These are phyloP conservation scores for Drosophila persimilis DNA, from an alignment of 1,140 invertebrate species.

Conservation along the genomic window DNA sequence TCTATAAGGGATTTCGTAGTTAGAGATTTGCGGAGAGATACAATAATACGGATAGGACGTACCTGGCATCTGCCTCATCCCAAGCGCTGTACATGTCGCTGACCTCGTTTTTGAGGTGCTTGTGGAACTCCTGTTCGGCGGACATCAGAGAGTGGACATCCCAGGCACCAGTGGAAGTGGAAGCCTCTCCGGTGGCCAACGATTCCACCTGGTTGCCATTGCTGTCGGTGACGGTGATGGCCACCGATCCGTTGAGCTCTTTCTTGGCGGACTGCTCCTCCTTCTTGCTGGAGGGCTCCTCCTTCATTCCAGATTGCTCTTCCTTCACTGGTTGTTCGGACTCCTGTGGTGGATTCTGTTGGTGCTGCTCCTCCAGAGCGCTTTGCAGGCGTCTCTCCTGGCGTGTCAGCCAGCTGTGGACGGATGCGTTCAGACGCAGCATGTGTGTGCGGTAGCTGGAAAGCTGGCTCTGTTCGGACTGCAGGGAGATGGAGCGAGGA, in stretches of 20 bases:
- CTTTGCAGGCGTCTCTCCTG: constrained; percentile 83
- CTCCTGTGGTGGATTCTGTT: constrained; percentile 44
- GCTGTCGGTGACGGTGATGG: constrained; percentile 70
- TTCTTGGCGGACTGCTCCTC: constrained; percentile 4
- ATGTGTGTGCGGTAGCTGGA: constrained; percentile 88
- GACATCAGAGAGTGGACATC: constrained; percentile 69
- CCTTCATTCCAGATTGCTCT: constrained; percentile 3
- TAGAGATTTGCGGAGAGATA: neutral
- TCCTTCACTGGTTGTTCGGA: constrained; percentile 60
- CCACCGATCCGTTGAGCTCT: constrained; percentile 22
- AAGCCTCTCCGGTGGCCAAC: constrained; percentile 26
- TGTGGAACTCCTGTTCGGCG: constrained; percentile 83
- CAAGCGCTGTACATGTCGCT: constrained; percentile 89
- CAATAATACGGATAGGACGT: constrained; percentile 59
- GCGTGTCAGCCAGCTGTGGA: constrained; percentile 88
- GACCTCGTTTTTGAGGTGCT: constrained; percentile 88
- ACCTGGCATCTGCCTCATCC: constrained; percentile 91
- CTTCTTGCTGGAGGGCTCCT: neutral
- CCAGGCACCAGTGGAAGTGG: constrained; percentile 70
- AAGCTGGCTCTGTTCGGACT: constrained; percentile 87
- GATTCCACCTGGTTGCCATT: constrained; percentile 74
- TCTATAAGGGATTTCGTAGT: constrained; percentile 31
- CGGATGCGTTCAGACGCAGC: constrained; percentile 89
- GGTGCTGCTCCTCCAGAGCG: constrained; percentile 55
- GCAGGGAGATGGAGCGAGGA: constrained; percentile 65